These are phyloP conservation scores for Heliconius hewitsoni DNA, from an alignment of 1,140 invertebrate genomes.

Conservation along the genomic window DNA sequence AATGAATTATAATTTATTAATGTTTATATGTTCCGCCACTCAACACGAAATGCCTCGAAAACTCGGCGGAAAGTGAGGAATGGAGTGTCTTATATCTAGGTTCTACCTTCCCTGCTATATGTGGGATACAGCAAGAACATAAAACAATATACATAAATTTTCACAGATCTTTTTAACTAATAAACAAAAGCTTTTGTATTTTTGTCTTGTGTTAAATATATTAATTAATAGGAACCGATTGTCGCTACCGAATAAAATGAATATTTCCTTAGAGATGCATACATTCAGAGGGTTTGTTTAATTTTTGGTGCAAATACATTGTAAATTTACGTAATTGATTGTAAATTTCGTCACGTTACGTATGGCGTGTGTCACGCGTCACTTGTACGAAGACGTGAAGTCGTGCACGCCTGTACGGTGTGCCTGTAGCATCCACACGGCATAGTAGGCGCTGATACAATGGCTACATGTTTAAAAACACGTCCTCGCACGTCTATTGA, in stretches of 20 bases:
- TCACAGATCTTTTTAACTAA: background rate
- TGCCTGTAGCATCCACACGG: constrained; percentile 20
- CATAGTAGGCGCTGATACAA: constrained; percentile 20
- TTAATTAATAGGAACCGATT: background rate
- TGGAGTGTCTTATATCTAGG: too few relatives aligned
- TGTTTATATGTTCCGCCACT: too few relatives aligned
- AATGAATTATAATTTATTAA: too few relatives aligned
- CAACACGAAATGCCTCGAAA: too few relatives aligned
- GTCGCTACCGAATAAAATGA: background rate
- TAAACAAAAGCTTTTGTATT: background rate
- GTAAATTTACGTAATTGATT: constrained; percentile 22
- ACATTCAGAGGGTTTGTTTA: background rate
- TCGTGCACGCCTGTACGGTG: constrained; percentile 32
- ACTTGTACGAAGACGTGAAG: constrained; percentile 36
- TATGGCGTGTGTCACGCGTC: constrained; percentile 40
- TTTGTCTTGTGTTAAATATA: background rate
- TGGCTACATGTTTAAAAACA: constrained; percentile 44
- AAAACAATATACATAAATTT: background rate
- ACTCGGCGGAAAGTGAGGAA: too few relatives aligned
- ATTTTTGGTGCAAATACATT: constrained; percentile 1
- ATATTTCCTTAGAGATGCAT: background rate
- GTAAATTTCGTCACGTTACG: constrained; percentile 41
- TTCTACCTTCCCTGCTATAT: too few relatives aligned
- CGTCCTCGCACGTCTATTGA: constrained; percentile 34
- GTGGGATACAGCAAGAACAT: too few relatives aligned